Evolutionary conservation across 2,888 invertebrate species (phyloP), one percentile per base, ranked within the genome.

Genomic region (Cosmopolites sordidus): DNA sequence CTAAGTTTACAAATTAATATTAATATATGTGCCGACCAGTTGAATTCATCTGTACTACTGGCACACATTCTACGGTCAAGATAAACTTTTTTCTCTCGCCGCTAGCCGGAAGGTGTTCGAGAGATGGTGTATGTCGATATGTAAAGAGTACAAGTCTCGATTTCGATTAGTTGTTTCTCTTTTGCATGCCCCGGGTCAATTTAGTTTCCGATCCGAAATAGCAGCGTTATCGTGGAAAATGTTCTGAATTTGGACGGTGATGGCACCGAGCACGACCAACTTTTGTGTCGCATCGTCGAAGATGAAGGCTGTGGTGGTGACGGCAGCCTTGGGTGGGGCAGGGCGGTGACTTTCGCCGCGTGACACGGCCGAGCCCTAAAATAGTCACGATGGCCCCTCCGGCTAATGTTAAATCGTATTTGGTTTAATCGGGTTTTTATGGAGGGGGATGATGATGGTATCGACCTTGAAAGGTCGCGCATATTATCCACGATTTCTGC

Each of bases 341-440:
- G 48, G 53, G 53, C 53, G 53, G 53, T 44, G 53, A 48, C 53
- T 48, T 33, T 43, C 48, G 16, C 53, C 17, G 53, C 48, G 18
- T 53, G 53, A 53, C 53, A 53, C 53, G 48, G 44, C 48, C 53
- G n/a, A 33, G 33, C 33, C 33, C 37, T 49, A 49, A 49, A 48
- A 49, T 43, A 18, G 17, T 16, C n/a, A 33, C 22, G 22, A 22
- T 22, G 22, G 22, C 22, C 22, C 22, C 22, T 22, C n/a, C 22
- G 22, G 22, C 8, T 22, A 22, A 22, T 22, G 22, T 22, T 22
- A 5, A 22, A 22, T 22, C 22, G 22, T 8, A 22, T 22, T 22
- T 22, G 22, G 22, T 22, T 22, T 22, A 22, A 22, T 22, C 22
- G 8, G 22, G 22, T 22, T 22, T 22, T 22, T 22, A 22, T 22